Percentiles rank a stretch among this genome's conserved stretches.
Evolutionary conservation across 1,140 invertebrate genomes (phyloP).

Genomic region (Trichonephila inaurata): DNA sequence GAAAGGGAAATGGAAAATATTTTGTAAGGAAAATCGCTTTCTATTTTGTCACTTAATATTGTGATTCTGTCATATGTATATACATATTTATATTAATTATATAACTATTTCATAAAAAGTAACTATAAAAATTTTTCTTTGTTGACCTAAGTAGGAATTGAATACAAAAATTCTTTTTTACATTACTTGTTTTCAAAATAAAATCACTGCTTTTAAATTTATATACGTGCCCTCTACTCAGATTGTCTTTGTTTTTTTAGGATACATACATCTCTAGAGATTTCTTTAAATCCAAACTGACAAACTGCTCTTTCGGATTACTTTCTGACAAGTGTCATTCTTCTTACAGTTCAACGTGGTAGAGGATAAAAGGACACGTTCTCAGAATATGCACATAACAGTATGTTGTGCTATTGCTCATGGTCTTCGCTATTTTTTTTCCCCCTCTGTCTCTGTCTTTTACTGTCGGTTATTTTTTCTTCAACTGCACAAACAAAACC

Average conservation of each 20-base stretch:
- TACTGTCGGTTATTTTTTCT: not conserved
- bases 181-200: no score
- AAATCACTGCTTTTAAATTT: not conserved
- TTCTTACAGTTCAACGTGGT: not conserved
- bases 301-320: constrained; percentile 4
- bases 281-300: constrained; percentile 10
- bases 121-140: no score
- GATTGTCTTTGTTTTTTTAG: constrained; percentile 10
- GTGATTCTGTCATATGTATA: no score
- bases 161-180: no score
- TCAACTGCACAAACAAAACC: not conserved
- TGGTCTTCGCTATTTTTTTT: not conserved
- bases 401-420: not conserved
- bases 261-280: constrained; percentile 7
- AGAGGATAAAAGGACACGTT: constrained; percentile 30
- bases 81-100: no score
- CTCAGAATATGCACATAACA: constrained; percentile 6
- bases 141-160: no score
- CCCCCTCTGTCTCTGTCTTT: not conserved
- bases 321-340: constrained; percentile 29
- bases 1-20: no score
- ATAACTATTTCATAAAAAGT: no score
- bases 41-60: no score
- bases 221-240: not conserved
- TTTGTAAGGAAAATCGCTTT: no score